phyloP scores from a whole-genome alignment of 2,888 invertebrate genomes.

The Xylota segnis region DNA sequence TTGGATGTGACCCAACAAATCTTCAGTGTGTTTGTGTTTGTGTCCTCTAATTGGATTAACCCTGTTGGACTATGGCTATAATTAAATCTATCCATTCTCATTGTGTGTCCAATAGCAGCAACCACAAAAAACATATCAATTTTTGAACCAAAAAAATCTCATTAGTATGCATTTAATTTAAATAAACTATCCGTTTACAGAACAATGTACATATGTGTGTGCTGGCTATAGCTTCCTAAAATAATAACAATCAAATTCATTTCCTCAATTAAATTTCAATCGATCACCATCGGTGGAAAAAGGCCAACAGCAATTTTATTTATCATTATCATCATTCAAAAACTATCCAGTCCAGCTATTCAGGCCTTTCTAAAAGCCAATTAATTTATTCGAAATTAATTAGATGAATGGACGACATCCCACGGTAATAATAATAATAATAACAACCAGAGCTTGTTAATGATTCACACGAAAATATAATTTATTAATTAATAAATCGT shows the following conservation, averaged over 20 bases:
- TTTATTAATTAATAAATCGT: conserved; percentile 59
- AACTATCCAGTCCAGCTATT: conserved; percentile 39
- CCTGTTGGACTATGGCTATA: neutral
- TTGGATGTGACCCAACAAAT: conserved; percentile 49
- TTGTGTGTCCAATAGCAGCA: neutral
- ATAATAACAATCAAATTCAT: conserved; percentile 15
- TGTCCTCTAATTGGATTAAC: conserved; percentile 30
- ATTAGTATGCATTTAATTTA: conserved; percentile 31
- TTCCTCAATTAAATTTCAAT: conserved; percentile 42
- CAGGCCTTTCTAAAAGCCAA: conserved; percentile 28
- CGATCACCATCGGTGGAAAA: conserved; percentile 1
- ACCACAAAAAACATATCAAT: neutral
- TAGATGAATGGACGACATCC: conserved; percentile 55
- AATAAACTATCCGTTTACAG: conserved; percentile 11
- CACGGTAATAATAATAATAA: conserved; percentile 7
- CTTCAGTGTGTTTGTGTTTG: conserved; percentile 5
- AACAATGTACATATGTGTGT: conserved; percentile 3
- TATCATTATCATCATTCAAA: conserved; percentile 35
- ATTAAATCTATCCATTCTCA: neutral
- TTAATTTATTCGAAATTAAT: conserved; percentile 69
- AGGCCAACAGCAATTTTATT: conserved; percentile 9
- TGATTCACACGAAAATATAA: conserved; percentile 56
- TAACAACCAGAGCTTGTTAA: conserved; percentile 24
- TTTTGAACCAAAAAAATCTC: neutral
- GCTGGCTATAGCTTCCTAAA: conserved; percentile 12